phyloP scores from a whole-genome alignment of 2,888 invertebrate genomes.

The Trachelus tabidus region DNA sequence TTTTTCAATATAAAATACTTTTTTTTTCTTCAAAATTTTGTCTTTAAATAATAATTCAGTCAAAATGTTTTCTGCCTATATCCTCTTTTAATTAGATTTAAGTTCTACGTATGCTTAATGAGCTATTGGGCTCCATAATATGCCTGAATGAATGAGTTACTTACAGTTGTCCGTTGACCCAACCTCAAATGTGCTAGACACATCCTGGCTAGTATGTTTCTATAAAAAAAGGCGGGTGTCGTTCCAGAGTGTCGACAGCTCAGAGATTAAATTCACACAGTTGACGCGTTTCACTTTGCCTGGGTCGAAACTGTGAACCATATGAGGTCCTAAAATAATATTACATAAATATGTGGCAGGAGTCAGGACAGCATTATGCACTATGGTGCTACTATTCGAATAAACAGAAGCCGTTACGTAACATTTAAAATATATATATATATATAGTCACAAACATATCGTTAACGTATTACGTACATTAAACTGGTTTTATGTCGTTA shows the following conservation, averaged over 20 bases:
- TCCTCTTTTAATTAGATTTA: not conserved
- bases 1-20: not conserved
- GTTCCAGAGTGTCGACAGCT: not conserved
- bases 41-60: not conserved
- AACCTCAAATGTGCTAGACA: not conserved
- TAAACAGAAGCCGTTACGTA: not conserved
- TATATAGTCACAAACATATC: no score
- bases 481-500: not conserved
- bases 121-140: not conserved
- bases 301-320: not conserved
- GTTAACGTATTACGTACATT: not conserved
- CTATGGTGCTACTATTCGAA: not conserved
- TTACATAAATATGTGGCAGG: conserved; percentile 4
- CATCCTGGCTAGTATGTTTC: not conserved
- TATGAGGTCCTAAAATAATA: conserved; percentile 11
- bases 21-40: no score
- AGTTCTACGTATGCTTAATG: not conserved
- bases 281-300: not conserved
- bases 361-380: not conserved
- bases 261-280: not conserved
- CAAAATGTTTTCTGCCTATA: not conserved
- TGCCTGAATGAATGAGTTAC: not conserved
- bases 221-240: not conserved
- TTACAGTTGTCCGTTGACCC: not conserved
- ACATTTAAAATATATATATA: no score